Percentiles rank a stretch among this genome's conserved stretches.
phyloP scores from a whole-genome alignment of 2,113 vertebrate genomes.

The Melozone crissalis region DNA sequence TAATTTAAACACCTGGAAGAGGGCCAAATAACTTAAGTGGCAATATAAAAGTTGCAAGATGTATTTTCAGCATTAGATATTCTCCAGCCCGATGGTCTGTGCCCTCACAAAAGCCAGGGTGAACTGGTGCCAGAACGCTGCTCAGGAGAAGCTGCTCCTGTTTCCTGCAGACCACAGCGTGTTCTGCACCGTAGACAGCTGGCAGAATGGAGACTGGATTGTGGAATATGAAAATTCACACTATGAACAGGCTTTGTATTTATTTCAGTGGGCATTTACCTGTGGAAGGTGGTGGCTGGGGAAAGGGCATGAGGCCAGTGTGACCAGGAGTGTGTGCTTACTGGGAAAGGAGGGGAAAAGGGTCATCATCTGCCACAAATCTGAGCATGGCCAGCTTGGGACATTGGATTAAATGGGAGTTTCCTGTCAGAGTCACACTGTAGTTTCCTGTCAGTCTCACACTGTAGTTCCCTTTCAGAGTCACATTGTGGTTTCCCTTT shows the following conservation, averaged over 20 bases:
- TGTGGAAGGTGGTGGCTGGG: background rate
- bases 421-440: background rate
- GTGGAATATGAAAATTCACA: background rate
- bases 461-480: background rate
- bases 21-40: background rate
- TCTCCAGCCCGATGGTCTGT: background rate
- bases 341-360: background rate
- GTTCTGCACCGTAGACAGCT: background rate
- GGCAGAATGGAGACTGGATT: background rate
- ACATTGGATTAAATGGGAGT: background rate
- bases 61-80: background rate
- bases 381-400: background rate
- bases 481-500: no score
- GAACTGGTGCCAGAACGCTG: background rate
- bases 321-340: fast-evolving
- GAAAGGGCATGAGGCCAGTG: no score
- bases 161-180: background rate
- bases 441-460: no score
- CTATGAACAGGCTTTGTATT: background rate
- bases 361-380: background rate
- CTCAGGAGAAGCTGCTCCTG: background rate
- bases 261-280: background rate
- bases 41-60: background rate
- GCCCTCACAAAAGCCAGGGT: background rate
- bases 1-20: background rate